Evolutionary conservation across 2,113 vertebrate species (phyloP).

Genomic region (Cettia cetti): DNA sequence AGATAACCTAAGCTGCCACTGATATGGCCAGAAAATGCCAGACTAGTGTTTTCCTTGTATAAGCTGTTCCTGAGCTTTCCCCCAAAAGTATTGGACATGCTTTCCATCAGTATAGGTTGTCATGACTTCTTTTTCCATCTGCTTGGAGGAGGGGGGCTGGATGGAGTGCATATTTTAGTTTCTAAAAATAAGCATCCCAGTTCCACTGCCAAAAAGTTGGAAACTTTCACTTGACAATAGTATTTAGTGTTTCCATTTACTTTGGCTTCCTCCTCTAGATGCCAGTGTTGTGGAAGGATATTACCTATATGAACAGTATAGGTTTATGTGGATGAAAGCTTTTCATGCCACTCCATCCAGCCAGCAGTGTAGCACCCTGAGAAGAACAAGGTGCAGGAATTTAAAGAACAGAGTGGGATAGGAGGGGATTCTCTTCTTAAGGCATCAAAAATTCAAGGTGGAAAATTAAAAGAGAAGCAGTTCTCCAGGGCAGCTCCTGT

Average conservation of each 20-base stretch:
- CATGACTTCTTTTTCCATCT: slow-evolving; percentile 13
- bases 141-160: not conserved
- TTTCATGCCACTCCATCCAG: not conserved
- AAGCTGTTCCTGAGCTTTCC: not conserved
- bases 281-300: not conserved
- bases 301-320: not conserved
- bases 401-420: not conserved
- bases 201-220: not conserved
- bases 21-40: not conserved
- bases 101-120: slow-evolving; percentile 27
- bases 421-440: not conserved
- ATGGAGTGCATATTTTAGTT: slow-evolving; percentile 7
- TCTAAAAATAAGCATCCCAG: slow-evolving; percentile 26
- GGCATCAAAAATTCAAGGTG: not conserved
- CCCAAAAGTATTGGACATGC: not conserved
- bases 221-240: slow-evolving; percentile 4
- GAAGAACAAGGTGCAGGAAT: not conserved
- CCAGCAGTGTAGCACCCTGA: not conserved
- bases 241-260: not conserved
- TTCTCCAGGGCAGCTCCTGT: not conserved
- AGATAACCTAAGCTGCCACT: slow-evolving; percentile 10
- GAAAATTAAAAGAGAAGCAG: not conserved
- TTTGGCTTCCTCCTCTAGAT: not conserved
- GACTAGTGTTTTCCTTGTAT: not conserved
- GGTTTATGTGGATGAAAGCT: not conserved